Evolutionary conservation across 2,113 vertebrate genomes (phyloP), one percentile per base, ranked within the genome.

Genomic region (Elgaria multicarinata): DNA sequence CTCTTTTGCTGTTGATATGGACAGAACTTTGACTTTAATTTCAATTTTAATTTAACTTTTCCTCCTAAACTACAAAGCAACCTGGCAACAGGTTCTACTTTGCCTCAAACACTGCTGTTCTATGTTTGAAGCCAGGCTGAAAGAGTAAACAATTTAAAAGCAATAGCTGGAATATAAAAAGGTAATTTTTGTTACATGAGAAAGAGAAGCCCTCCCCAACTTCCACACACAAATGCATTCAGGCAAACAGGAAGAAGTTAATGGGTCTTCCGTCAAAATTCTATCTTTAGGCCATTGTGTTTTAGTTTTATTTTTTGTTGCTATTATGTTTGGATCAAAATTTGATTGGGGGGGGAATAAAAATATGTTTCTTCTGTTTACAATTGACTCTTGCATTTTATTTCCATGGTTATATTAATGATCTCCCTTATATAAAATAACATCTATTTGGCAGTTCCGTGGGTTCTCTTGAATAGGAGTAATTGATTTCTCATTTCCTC

Each of bases 401-500:
- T 83, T 87, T 91, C 39, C 24, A 89, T 42, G 91, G 87, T 87
- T 79, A 58, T 67, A 91, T 58, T 81, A 93, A 94, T 86, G 36
- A 88, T 44, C 44, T 91, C n/a, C 42, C 64, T 93, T 90, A 84
- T 93, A 84, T 62, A 88, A 80, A 28, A 92, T 28, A 91, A 92
- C 75, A 87, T 55, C 33, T 87, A 91, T 91, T 94, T 92, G 46
- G 28, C 87, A 64, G 36, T 76, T 92, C 33, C 78, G 72, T 76
- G 9, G 16, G n/a, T 80, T 94, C 92, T 85, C 74, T 89, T 92
- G 64, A 95, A 89, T 84, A 89, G 81, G 91, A 95, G 91, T 93
- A 72, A 94, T 93, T 93, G 93, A 88, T 77, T 90, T 90, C 10
- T 86, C 44, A 69, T 39, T 74, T 26, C 93, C 92, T 83, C 76